These are phyloP conservation scores for Chrosomus eos DNA, from an alignment of 2,797 vertebrate species.

Conservation along the genomic window DNA sequence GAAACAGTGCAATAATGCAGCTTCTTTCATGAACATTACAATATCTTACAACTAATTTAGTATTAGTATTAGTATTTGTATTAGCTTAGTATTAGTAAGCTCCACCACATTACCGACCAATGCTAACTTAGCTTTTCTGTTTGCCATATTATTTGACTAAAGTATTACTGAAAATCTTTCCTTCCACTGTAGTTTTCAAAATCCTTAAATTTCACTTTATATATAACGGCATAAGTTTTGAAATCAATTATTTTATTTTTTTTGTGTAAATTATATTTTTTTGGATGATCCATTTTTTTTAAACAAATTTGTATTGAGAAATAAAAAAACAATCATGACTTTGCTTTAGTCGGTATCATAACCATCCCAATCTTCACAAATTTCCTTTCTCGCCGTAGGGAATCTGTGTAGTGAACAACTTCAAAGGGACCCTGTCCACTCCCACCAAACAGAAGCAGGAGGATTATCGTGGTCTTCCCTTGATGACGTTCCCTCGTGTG, in stretches of 20 bases:
- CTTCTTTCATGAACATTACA: background rate
- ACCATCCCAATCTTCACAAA: background rate
- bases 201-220: background rate
- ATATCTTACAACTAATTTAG: background rate
- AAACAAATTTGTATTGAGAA: background rate
- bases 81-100: no score
- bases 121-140: background rate
- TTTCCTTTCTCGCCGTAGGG: slow-evolving; percentile 75
- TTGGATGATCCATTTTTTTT: background rate
- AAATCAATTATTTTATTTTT: background rate
- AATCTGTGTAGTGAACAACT: slow-evolving; percentile 97
- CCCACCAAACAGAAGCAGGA: slow-evolving; percentile 90
- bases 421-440: slow-evolving; percentile 87
- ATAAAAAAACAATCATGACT: background rate
- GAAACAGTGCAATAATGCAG: background rate
- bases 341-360: background rate
- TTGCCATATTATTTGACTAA: background rate
- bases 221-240: background rate
- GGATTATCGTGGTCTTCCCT: slow-evolving; percentile 88
- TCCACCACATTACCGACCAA: no score
- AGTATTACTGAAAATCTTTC: background rate
- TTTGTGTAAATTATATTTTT: no score
- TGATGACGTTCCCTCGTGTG: slow-evolving; percentile 97
- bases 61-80: no score
- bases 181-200: background rate